Evolutionary conservation across 1,140 invertebrate genomes (phyloP), one percentile per base, ranked within the genome.

Genomic region (Theocolax elegans): DNA sequence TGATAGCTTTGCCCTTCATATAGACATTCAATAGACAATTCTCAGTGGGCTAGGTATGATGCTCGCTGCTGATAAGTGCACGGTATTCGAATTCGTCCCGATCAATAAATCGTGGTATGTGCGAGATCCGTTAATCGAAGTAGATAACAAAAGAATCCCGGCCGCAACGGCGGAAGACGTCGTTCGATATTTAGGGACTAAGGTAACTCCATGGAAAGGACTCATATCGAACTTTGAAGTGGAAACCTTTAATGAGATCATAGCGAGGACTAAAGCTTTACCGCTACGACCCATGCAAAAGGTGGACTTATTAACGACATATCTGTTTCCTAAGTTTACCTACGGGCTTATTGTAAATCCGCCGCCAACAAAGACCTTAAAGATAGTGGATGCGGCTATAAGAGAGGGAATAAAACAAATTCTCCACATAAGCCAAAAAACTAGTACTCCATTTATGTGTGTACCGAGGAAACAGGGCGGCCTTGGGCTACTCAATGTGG

Each of bases 11-110:
- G n/a, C n/a, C n/a, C n/a, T n/a, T n/a, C n/a, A n/a, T n/a, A n/a
- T n/a, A n/a, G n/a, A n/a, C n/a, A n/a, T n/a, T n/a, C n/a, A n/a
- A n/a, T n/a, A n/a, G n/a, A n/a, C n/a, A n/a, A n/a, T n/a, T n/a
- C n/a, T n/a, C n/a, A n/a, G n/a, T n/a, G n/a, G n/a, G n/a, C 73
- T 80, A 60, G 84, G 80, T 4, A 74, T 84, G 3, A 27, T 23
- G 0, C 40, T 83, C 0, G 83, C 83, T 42, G 44, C 73, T 0
- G 51, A 40, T 0, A 86, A 87, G 48, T 82, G 79, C 65, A 65
- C 78, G 7, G 70, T 80, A 0, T 44, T 85, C 0, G 74, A 77
- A 2, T 66, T 81, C n/a, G 72, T 75, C 12, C 74, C 72, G 0
- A 71, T 76, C 13, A 72, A 76, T 2, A 75, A 73, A 15, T 42